A percentile compares a stretch with the other conserved stretches of the same genome.
These are phyloP conservation scores for Ochotona curzoniae DNA, from an alignment of 2,113 vertebrate genomes.

Conservation along the genomic window DNA sequence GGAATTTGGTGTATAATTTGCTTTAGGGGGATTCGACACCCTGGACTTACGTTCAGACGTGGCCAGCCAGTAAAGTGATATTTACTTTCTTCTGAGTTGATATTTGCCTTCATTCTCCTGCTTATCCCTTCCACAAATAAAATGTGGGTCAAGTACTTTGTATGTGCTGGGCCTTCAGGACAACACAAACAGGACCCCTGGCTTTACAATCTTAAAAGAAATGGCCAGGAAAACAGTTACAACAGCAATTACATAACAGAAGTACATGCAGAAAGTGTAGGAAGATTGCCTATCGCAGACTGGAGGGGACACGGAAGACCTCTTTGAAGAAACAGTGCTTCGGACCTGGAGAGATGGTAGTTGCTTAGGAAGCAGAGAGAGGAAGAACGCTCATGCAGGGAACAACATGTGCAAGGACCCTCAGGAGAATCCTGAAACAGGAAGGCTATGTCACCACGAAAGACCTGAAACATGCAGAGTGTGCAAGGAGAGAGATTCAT, in stretches of 20 bases:
- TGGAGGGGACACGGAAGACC: neutral
- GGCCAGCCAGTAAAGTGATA: fast-evolving
- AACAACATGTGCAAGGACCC: neutral
- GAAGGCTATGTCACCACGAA: neutral
- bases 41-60: neutral
- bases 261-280: neutral
- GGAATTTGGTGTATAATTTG: neutral
- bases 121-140: neutral
- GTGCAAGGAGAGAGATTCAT: too few species aligned
- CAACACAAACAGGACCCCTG: neutral
- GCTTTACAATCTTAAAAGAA: neutral
- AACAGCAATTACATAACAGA: neutral
- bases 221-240: neutral
- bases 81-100: neutral
- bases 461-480: neutral
- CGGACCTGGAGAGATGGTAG: neutral
- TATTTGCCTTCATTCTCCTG: neutral
- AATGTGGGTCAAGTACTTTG: neutral
- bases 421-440: neutral
- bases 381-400: neutral
- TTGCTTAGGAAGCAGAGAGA: neutral
- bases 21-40: neutral
- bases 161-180: neutral
- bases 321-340: neutral
- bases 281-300: neutral